These are phyloP conservation scores for Thripadectes ignobilis DNA, from an alignment of 2,797 vertebrate species.

Conservation along the genomic window DNA sequence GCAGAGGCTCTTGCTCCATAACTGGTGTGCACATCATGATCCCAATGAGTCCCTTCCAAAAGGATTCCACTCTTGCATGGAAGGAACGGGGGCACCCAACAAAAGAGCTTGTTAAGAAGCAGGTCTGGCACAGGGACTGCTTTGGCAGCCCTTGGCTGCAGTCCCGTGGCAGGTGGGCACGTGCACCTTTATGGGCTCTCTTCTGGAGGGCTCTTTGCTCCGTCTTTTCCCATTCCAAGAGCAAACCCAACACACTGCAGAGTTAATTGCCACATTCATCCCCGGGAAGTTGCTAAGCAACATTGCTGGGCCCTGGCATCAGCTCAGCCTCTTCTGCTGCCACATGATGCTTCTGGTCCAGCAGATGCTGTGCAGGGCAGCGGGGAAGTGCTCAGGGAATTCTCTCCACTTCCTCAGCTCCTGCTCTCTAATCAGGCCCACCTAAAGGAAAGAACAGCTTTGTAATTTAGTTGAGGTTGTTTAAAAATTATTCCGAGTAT, in stretches of 20 bases:
- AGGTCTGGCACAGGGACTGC: not conserved
- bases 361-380: not conserved
- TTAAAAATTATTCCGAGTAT: not conserved
- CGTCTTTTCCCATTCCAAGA: not conserved
- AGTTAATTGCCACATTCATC: not conserved
- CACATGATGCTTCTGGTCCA: not conserved
- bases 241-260: not conserved
- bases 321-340: not conserved
- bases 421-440: not conserved
- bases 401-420: not conserved
- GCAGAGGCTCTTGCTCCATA: not conserved
- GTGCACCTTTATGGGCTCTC: not conserved
- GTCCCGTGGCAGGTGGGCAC: not conserved
- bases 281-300: slow-evolving; percentile 62
- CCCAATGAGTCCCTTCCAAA: not conserved
- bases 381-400: not conserved
- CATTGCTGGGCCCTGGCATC: not conserved
- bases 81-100: not conserved
- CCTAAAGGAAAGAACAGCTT: not conserved
- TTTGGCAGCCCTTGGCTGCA: not conserved
- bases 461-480: not conserved
- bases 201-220: not conserved
- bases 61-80: not conserved
- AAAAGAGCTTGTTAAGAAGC: not conserved
- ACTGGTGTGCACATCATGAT: not conserved